These are phyloP conservation scores for Myiothlypis coronata DNA, from an alignment of 2,797 vertebrate genomes.

Conservation along the genomic window DNA sequence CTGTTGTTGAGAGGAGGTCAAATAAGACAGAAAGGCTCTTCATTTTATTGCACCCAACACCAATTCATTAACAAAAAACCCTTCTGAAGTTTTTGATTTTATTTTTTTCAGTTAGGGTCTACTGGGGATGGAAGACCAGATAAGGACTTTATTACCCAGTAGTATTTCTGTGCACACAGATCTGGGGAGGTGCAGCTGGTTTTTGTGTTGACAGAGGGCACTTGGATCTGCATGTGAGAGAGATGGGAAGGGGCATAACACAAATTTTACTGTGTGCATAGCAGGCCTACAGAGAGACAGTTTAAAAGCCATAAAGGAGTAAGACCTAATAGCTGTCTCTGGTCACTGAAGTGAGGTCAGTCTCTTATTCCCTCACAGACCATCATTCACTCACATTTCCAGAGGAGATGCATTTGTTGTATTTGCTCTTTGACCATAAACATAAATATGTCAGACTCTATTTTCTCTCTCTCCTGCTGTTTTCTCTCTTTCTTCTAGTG, in stretches of 20 bases:
- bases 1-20: not conserved
- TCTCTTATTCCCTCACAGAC: not conserved
- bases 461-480: not conserved
- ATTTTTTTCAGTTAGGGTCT: not conserved
- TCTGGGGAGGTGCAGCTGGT: not conserved
- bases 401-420: not conserved
- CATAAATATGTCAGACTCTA: not conserved
- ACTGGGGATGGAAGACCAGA: not conserved
- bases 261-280: not conserved
- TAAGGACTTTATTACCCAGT: not conserved
- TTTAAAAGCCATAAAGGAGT: not conserved
- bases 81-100: not conserved
- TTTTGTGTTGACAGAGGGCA: not conserved
- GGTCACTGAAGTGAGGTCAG: not conserved
- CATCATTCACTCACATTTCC: not conserved
- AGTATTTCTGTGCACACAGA: not conserved
- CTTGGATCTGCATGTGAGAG: not conserved
- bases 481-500: not conserved
- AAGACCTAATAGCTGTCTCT: not conserved
- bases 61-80: not conserved
- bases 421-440: not conserved
- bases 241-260: not conserved
- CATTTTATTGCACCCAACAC: not conserved
- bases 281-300: not conserved
- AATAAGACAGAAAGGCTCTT: not conserved